These are phyloP conservation scores for Myotis myotis DNA, from an alignment of 2,797 vertebrate species.

Conservation along the genomic window DNA sequence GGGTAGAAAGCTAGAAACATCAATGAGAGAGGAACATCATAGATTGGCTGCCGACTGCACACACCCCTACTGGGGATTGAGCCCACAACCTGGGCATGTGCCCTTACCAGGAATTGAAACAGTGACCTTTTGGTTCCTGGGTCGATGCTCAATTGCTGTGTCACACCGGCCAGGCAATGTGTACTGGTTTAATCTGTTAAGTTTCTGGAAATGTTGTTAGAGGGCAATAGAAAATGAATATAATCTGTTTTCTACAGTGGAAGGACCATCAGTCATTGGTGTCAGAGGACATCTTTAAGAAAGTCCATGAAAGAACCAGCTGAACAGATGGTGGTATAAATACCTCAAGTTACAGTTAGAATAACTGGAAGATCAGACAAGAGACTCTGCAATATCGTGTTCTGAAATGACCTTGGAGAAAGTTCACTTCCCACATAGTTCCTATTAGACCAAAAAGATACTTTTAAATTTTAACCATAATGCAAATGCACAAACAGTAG, in stretches of 20 bases:
- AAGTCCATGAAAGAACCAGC: not conserved
- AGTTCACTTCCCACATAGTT: not conserved
- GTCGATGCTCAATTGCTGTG: too few species aligned
- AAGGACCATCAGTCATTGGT: not conserved
- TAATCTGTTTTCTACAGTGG: not conserved
- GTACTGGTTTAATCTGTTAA: not conserved
- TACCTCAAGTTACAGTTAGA: not conserved
- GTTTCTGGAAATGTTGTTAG: not conserved
- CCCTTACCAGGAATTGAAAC: too few species aligned
- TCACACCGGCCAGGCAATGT: too few species aligned
- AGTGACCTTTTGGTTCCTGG: too few species aligned
- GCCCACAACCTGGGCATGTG: too few species aligned
- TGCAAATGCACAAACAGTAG: not conserved
- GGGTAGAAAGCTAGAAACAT: too few species aligned
- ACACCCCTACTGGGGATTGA: too few species aligned
- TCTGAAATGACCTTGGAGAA: not conserved
- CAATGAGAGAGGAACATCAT: too few species aligned
- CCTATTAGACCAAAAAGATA: conserved; percentile 13
- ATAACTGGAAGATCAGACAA: not conserved
- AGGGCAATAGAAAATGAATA: not conserved
- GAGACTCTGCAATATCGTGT: too few species aligned
- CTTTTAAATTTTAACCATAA: conserved; percentile 55
- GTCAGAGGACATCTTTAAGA: not conserved
- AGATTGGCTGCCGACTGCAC: too few species aligned
- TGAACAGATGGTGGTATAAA: not conserved